phyloP scores from a whole-genome alignment of 2,797 vertebrate species.

The Enteromius trimaculatus region DNA sequence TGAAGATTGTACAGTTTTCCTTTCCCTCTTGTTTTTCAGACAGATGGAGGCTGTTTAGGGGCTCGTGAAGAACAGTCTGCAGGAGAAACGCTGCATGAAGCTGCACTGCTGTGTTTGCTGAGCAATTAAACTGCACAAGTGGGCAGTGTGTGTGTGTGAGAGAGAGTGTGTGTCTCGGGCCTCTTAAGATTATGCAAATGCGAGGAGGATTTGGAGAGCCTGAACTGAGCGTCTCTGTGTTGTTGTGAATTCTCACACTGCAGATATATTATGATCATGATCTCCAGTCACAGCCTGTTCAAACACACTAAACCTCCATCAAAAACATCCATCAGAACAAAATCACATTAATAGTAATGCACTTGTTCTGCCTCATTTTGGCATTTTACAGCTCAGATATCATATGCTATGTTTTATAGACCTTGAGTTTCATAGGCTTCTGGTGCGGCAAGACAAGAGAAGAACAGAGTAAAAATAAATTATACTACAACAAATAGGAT shows the following conservation, averaged over 20 bases:
- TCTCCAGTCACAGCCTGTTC: not conserved
- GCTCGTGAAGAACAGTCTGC: constrained; percentile 57
- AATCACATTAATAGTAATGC: not conserved
- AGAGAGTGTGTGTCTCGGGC: constrained; percentile 63
- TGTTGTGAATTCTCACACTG: constrained; percentile 10
- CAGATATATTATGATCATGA: not conserved
- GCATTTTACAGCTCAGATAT: not conserved
- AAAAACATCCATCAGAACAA: not conserved
- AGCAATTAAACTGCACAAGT: constrained; percentile 71
- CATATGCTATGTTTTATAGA: not conserved
- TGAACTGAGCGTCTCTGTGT: constrained; percentile 20
- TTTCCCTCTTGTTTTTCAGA: not conserved
- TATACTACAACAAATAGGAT: not conserved
- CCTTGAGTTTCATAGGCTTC: not conserved
- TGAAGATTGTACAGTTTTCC: not conserved
- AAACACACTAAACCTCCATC: not conserved
- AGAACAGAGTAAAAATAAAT: not conserved
- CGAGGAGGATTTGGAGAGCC: constrained; percentile 65
- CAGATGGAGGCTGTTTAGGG: not conserved
- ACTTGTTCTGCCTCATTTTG: not conserved
- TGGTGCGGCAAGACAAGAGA: not conserved
- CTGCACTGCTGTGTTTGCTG: constrained; percentile 67
- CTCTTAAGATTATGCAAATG: constrained; percentile 78
- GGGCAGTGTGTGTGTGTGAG: constrained; percentile 63
- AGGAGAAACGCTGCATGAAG: not conserved